A percentile compares a stretch with the other conserved stretches of the same genome.
These are phyloP conservation scores for Sarotherodon lohbergeri DNA, from an alignment of 2,113 vertebrate species.

Conservation along the genomic window DNA sequence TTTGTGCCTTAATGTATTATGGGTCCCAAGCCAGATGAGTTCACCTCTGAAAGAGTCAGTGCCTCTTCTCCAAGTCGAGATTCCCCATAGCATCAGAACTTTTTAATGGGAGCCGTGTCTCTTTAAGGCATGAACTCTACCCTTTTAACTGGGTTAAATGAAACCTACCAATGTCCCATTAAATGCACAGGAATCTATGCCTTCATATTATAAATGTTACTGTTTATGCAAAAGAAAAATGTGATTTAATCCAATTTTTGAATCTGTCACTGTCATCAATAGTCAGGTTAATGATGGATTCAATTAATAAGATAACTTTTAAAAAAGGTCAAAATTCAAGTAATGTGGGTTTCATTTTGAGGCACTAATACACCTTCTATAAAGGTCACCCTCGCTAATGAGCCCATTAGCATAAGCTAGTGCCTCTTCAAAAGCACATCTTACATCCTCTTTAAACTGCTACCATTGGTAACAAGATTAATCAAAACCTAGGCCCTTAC, in stretches of 20 bases:
- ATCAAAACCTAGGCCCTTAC: background rate
- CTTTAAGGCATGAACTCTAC: background rate
- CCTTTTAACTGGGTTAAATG: background rate
- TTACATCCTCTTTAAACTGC: background rate
- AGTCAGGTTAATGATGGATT: constrained; percentile 4
- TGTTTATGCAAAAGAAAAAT: background rate
- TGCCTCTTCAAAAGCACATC: background rate
- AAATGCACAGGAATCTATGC: background rate
- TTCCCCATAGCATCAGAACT: background rate
- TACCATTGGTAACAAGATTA: background rate
- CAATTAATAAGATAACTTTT: constrained; percentile 9
- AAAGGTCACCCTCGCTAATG: constrained; percentile 21
- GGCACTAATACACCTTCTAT: background rate
- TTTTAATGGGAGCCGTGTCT: background rate
- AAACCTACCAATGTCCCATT: background rate
- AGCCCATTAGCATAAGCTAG: constrained; percentile 1
- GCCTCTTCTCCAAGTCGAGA: background rate
- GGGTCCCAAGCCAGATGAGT: background rate
- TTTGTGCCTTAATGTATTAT: constrained; percentile 2
- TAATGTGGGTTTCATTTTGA: background rate
- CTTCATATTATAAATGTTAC: background rate
- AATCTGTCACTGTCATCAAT: background rate
- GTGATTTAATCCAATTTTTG: background rate
- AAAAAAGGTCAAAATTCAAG: background rate
- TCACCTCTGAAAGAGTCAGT: background rate